Evolutionary conservation across 2,888 invertebrate species (phyloP).

Genomic region (Exephanes ischioxanthus): DNA sequence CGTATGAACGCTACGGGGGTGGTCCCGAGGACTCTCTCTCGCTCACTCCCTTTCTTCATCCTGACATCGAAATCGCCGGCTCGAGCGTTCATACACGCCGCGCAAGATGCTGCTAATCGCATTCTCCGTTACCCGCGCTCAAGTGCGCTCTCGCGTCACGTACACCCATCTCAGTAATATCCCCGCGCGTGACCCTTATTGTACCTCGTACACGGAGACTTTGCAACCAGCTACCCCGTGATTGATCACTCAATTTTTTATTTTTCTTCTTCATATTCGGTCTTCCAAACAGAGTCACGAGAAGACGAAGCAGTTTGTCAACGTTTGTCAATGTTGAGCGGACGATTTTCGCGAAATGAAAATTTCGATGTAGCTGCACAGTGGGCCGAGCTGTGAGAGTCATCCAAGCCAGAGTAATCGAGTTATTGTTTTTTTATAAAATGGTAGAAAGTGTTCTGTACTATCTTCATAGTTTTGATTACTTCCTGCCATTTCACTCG

Average conservation of each 20-base stretch:
- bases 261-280: too few species aligned
- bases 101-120: conserved; percentile 74
- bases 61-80: conserved; percentile 41
- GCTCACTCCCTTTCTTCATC: conserved; percentile 55
- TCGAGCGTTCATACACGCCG: conserved; percentile 33
- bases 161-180: conserved; percentile 24
- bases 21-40: conserved; percentile 71
- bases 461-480: too few species aligned
- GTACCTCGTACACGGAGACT: conserved; percentile 20
- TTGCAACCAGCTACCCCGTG: conserved; percentile 18
- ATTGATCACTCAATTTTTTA: conserved; percentile 18
- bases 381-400: background rate
- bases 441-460: too few species aligned
- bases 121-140: conserved; percentile 72
- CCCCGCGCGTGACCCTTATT: conserved; percentile 54
- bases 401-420: background rate
- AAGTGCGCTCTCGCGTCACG: conserved; percentile 67
- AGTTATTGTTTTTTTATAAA: background rate
- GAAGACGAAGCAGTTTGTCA: background rate
- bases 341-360: background rate
- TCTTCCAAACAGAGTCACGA: background rate
- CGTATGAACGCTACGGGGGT: conserved; percentile 75
- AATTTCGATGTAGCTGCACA: background rate
- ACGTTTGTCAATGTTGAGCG: background rate
- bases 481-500: too few species aligned